Evolutionary conservation across 2,113 vertebrate species (phyloP).

Genomic region (Myotis lucifugus): DNA sequence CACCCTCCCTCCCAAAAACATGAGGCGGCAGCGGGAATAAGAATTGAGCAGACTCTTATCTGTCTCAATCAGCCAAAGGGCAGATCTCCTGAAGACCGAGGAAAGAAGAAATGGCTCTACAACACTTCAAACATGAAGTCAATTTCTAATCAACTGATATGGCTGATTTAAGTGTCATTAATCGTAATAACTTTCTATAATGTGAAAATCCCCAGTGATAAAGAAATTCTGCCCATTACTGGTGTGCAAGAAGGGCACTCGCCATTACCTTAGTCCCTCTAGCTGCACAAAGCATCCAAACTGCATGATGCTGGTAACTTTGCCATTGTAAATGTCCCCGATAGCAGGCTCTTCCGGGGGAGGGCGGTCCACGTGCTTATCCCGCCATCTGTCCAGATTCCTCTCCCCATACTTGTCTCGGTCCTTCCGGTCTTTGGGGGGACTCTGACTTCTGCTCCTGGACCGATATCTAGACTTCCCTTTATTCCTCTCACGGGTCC

Average conservation of each 20-base stretch:
- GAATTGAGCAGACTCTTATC: background rate
- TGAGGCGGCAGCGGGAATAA: rapidly evolving
- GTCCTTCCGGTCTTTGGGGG: constrained; percentile 85
- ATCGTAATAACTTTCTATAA: background rate
- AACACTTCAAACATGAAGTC: background rate
- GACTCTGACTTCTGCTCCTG: constrained; percentile 90
- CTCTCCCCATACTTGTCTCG: constrained; percentile 80
- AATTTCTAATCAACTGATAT: background rate
- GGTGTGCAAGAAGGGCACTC: background rate
- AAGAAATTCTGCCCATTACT: rapidly evolving
- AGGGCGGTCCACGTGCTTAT: constrained; percentile 95
- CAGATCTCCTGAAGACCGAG: background rate
- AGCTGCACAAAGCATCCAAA: constrained; percentile 99
- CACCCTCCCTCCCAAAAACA: background rate
- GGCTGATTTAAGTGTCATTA: background rate
- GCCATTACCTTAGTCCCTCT: constrained; percentile 93
- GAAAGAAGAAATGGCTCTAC: background rate
- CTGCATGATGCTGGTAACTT: constrained; percentile 99
- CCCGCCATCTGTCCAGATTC: constrained; percentile 91
- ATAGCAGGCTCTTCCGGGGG: constrained; percentile 96
- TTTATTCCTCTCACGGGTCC: constrained; percentile 87
- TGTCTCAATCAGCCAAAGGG: background rate
- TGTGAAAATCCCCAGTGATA: background rate
- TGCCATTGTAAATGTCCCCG: constrained; percentile 97
- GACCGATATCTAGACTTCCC: constrained; percentile 83